Conservation (phyloP, 2,797 vertebrate species). For the Lateolabrax maculatus region DNA sequence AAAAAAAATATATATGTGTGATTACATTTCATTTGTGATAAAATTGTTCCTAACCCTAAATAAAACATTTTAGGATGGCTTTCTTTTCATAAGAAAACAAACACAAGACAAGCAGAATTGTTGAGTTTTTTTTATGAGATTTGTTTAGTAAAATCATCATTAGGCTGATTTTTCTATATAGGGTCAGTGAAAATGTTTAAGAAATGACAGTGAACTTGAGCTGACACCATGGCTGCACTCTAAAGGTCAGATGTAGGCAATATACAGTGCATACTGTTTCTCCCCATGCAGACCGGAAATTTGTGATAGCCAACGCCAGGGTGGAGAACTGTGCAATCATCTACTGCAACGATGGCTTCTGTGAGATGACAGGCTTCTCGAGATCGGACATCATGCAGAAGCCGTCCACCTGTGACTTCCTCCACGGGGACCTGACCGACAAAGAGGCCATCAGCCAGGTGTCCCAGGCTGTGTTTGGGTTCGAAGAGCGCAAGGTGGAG, state of each 20-base stretch:
- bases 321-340: slow-evolving; percentile 99
- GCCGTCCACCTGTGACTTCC: slow-evolving; percentile 98
- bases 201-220: background rate
- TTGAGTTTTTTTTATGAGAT: background rate
- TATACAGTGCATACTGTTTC: slow-evolving; percentile 9
- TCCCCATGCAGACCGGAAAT: slow-evolving; percentile 93
- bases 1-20: background rate
- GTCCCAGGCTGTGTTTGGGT: slow-evolving; percentile 93
- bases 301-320: slow-evolving; percentile 98
- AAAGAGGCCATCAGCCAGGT: slow-evolving; percentile 93
- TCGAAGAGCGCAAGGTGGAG: slow-evolving; percentile 97
- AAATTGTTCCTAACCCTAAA: background rate
- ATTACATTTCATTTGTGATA: background rate
- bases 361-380: slow-evolving; percentile 99
- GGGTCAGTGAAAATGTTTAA: background rate
- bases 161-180: background rate
- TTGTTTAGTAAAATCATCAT: background rate
- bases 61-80: background rate
- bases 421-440: slow-evolving; percentile 94
- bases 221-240: background rate
- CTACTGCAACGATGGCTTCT: slow-evolving; percentile 99
- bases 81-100: background rate
- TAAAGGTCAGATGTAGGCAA: slow-evolving; percentile 32
- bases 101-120: background rate
- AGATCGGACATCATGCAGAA: slow-evolving; percentile 99